Evolutionary conservation across 2,888 invertebrate species (phyloP), one percentile per base, ranked within the genome.

Genomic region (Xanthia togata): DNA sequence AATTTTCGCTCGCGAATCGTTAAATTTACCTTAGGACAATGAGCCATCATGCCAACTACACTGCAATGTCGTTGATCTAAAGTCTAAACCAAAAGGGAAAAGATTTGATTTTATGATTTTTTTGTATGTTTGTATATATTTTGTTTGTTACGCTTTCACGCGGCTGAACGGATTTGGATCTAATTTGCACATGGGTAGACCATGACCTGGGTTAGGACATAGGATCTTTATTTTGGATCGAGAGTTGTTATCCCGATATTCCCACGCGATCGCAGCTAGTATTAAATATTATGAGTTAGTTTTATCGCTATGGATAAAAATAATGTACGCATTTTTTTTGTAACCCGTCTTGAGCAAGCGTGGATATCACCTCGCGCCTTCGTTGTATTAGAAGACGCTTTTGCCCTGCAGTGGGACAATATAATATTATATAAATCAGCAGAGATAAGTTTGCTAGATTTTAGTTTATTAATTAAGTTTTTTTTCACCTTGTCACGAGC

Each of bases 1-100:
- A 87, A 87, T 82, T 87, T 87, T 87, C 84, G 70, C 53, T 41
- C 59, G 60, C 57, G 31, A 62, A 64, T 60, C 62, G 71, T 84
- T 84, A 76, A 81, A 44, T 79, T 81, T 79, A 79, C 81, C 50
- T 81, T 81, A 31, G 76, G 35, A 69, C 68, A 81, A 62, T 47
- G 69, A 41, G 73, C 47, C 44, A 26, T 50, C 41, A 57, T 68
- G 79, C 41, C 47, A 47, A 80, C 60, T 67, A 47, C 11, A n/a
- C 9, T 14, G 38, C 59, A 72, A 65, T 55, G 65, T 80, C 55
- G 65, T 59, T 79, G n/a, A 57, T 50, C 50, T 50, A 50, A 50
- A 50, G 50, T 50, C 50, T 50, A 50, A 50, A 50, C 23, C 9
- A 50, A 50, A 8, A 23, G 50, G 23, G 8, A 23, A 23, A 50